Evolutionary conservation across 2,888 invertebrate species (phyloP), one percentile per base, ranked within the genome.

Genomic region (Tenthredo distinguenda): DNA sequence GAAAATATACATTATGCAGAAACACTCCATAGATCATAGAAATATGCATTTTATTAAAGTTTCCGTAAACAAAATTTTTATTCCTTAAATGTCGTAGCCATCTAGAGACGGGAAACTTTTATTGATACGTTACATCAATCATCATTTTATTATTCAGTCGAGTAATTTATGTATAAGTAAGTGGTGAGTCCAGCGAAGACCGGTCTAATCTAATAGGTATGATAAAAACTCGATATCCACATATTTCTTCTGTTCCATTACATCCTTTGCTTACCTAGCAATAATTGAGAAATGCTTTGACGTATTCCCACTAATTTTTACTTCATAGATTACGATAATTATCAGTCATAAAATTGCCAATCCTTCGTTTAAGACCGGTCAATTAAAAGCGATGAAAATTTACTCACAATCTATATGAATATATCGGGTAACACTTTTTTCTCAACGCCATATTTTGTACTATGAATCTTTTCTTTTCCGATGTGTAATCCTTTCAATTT

Each of bases 71-170:
- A 26, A 26, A 26, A 62, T 62, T 62, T 26, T 62, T 26, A 4
- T 62, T 62, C 21, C 4, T 74, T 4, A 43, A 43, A 21, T 37
- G 43, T 43, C n/a, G 21, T 43, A 3, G 43, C 12, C 10, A n/a
- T 74, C 40, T 21, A 7, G 0, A 43, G 43, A 43, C 43, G 37
- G n/a, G 31, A 4, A 26, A 21, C 21, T 21, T n/a, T 74, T 43
- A 74, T 74, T 74, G 72, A 74, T 43, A 43, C 0, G 40, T 74
- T 43, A 21, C 72, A 40, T 40, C 40, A 43, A 43, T 74, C 72
- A 43, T 74, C 31, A 74, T 74, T 43, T 74, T 21, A 74, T 74
- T 71, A 74, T 74, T 74, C 72, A 74, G 43, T 18, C n/a, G 7
- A 21, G n/a, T 43, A 43, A 74, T 74, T 21, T 43, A 43, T 31